These are phyloP conservation scores for Sinocyclocheilus anshuiensis DNA, from an alignment of 2,113 vertebrate species.

Conservation along the genomic window DNA sequence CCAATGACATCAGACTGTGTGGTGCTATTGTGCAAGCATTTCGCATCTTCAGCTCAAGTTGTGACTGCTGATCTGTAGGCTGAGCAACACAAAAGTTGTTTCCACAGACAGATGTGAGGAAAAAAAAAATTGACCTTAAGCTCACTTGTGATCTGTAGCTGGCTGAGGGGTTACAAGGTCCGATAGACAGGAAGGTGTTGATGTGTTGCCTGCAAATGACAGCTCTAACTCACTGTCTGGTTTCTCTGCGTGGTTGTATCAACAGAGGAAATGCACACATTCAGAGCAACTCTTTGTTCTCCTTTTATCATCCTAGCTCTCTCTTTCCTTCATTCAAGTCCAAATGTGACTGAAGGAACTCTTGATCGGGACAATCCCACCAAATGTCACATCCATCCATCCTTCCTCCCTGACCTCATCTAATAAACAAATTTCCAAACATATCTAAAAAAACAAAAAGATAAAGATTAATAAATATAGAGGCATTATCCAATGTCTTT, in stretches of 20 bases:
- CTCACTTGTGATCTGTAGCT: constrained; percentile 65
- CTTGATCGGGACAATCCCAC: constrained; percentile 2
- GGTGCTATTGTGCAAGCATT: background rate
- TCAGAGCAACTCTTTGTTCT: constrained; percentile 58
- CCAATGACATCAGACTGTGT: background rate
- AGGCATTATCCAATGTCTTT: background rate
- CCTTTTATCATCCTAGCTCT: constrained; percentile 29
- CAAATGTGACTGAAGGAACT: background rate
- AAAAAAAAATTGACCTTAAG: constrained; percentile 62
- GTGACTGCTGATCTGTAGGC: background rate
- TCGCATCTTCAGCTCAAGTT: background rate
- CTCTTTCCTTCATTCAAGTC: background rate
- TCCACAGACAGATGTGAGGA: background rate
- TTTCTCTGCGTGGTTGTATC: constrained; percentile 62
- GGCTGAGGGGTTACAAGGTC: constrained; percentile 45
- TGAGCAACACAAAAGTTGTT: background rate
- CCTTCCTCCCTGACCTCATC: background rate
- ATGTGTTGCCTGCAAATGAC: constrained; percentile 34
- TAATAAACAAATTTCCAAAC: background rate
- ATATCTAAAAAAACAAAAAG: background rate
- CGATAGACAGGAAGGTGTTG: constrained; percentile 38
- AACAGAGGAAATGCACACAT: constrained; percentile 26
- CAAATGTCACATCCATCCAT: background rate
- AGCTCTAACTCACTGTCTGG: constrained; percentile 60
- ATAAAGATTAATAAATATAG: background rate